Percentiles rank a stretch among this genome's conserved stretches.
These are phyloP conservation scores for Dysmachus trigonus DNA, from an alignment of 2,888 invertebrate genomes.

Conservation along the genomic window DNA sequence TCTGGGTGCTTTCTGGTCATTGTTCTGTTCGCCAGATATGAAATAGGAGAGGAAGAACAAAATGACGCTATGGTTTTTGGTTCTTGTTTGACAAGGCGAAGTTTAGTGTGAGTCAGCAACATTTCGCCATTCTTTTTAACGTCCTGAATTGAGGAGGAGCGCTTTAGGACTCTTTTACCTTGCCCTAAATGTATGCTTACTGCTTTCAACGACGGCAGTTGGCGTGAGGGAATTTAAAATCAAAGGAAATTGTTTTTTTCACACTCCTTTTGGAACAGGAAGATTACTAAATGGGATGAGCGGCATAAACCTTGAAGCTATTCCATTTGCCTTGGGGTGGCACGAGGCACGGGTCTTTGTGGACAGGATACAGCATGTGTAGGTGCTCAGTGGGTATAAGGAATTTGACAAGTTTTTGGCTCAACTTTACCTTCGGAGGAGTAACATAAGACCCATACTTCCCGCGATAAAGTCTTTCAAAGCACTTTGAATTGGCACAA, in stretches of 20 bases:
- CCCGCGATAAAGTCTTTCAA: neutral
- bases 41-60: neutral
- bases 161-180: neutral
- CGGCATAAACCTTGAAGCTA: neutral
- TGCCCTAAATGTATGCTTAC: neutral
- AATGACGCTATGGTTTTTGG: neutral
- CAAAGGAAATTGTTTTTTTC: neutral
- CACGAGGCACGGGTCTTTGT: neutral
- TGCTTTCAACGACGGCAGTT: neutral
- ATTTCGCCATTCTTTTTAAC: neutral
- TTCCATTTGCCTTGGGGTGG: neutral
- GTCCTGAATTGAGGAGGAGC: neutral
- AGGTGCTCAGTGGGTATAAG: neutral
- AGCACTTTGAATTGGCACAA: neutral
- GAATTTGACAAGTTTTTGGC: conserved; percentile 2
- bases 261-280: neutral
- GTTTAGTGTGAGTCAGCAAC: neutral
- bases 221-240: neutral
- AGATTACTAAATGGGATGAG: neutral
- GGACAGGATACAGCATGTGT: neutral
- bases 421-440: neutral
- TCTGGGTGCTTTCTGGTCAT: conserved; percentile 18
- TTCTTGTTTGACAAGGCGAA: neutral
- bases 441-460: conserved; percentile 12
- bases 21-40: neutral